Conservation (phyloP, 2,797 vertebrate species). For the Bradypodion pumilum region DNA sequence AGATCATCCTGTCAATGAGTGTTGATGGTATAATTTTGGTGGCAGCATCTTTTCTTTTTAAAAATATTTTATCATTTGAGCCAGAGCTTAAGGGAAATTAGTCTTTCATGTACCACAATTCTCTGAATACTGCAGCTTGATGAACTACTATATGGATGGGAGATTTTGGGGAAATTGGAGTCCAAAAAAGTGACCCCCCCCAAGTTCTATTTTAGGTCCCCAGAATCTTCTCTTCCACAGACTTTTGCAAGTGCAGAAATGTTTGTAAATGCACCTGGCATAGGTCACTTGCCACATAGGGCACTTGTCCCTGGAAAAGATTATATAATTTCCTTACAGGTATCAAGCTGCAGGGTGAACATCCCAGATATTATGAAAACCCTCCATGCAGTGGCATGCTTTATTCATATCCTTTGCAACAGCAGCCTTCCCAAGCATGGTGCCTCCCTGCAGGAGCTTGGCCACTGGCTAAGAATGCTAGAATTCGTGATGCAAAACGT, state of each 20-base stretch:
- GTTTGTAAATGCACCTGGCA: neutral
- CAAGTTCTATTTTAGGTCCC: neutral
- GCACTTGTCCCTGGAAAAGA: conserved; percentile 78
- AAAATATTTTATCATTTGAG: neutral
- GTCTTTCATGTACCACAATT: too few relatives aligned
- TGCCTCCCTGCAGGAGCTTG: neutral
- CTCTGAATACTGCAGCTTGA: too few relatives aligned
- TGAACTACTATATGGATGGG: too few relatives aligned
- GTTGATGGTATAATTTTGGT: neutral
- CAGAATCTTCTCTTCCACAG: neutral
- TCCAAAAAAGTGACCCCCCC: too few relatives aligned
- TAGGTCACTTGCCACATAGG: neutral
- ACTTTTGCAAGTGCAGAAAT: neutral
- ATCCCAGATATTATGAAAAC: neutral
- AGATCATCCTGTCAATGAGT: neutral
- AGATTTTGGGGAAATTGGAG: too few relatives aligned
- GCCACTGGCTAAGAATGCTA: neutral
- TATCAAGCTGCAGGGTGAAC: conserved; percentile 41
- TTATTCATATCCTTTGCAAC: neutral
- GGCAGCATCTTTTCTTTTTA: neutral
- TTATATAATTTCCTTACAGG: conserved; percentile 84
- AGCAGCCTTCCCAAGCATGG: neutral
- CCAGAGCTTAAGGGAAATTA: too few relatives aligned
- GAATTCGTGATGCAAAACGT: neutral
- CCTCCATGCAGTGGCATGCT: neutral